A percentile compares a stretch with the other conserved stretches of the same genome.
These are phyloP conservation scores for Diplolepis rosae DNA, from an alignment of 2,888 invertebrate species.

Conservation along the genomic window DNA sequence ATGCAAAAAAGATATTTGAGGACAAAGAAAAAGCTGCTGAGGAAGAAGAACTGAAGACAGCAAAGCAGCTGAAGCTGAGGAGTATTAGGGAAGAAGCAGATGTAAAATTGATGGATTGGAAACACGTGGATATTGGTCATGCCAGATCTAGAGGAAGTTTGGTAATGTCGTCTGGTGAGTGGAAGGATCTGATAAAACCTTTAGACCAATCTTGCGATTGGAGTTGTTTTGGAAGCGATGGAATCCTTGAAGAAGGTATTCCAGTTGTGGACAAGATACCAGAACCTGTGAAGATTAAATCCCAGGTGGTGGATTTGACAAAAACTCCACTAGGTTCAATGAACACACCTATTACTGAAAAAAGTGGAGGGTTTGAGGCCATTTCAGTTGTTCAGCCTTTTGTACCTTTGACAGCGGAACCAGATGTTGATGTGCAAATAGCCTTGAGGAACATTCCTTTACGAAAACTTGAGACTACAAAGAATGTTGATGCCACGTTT, in stretches of 20 bases:
- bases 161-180: constrained; percentile 76
- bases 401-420: constrained; percentile 76
- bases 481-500: constrained; percentile 78
- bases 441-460: constrained; percentile 77
- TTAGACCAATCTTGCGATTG: constrained; percentile 79
- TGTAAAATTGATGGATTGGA: constrained; percentile 73
- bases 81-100: constrained; percentile 65
- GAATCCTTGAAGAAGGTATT: constrained; percentile 63
- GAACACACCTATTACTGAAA: constrained; percentile 74
- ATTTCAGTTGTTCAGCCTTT: constrained; percentile 80
- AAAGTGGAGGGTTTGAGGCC: constrained; percentile 77
- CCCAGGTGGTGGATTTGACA: constrained; percentile 76
- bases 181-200: constrained; percentile 80
- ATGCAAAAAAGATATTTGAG: constrained; percentile 84
- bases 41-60: constrained; percentile 76
- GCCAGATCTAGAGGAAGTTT: constrained; percentile 74
- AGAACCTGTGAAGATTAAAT: constrained; percentile 75
- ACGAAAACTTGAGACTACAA: constrained; percentile 78
- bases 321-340: constrained; percentile 60
- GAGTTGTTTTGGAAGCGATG: constrained; percentile 47
- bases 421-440: constrained; percentile 73
- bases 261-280: constrained; percentile 69
- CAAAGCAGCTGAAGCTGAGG: constrained; percentile 64
- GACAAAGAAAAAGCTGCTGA: constrained; percentile 84
- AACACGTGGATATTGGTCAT: constrained; percentile 75